Conservation (phyloP, 2,797 vertebrate species). For the Girardinus metallicus region DNA sequence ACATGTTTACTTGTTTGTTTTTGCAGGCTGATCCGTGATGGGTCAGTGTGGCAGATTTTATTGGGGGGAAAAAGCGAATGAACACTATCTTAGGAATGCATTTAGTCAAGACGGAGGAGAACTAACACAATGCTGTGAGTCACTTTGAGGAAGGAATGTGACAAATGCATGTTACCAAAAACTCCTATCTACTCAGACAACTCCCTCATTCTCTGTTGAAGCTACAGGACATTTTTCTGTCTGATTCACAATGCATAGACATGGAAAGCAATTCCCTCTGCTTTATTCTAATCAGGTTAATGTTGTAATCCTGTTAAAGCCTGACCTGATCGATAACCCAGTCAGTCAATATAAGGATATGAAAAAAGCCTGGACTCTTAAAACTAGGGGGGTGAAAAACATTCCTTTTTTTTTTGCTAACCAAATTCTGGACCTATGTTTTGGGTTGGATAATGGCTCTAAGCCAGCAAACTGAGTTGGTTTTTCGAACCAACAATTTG, state of each 20-base stretch:
- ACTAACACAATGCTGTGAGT: conserved; percentile 54
- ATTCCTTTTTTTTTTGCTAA: not conserved
- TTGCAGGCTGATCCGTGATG: not conserved
- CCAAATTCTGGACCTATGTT: not conserved
- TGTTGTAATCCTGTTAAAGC: conserved; percentile 78
- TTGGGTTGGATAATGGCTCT: not conserved
- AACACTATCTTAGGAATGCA: not conserved
- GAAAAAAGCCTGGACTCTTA: conserved; percentile 53
- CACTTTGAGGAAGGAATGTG: conserved; percentile 69
- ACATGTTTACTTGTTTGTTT: conserved; percentile 30
- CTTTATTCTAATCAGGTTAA: conserved; percentile 77
- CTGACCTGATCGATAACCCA: conserved; percentile 68
- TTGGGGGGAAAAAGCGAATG: conserved; percentile 6
- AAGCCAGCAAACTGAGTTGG: not conserved
- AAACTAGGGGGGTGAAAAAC: not conserved
- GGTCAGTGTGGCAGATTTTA: not conserved
- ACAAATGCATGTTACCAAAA: conserved; percentile 51
- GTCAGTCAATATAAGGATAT: conserved; percentile 73
- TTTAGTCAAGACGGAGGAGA: conserved; percentile 34
- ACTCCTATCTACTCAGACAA: conserved; percentile 41
- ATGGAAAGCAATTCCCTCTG: conserved; percentile 58
- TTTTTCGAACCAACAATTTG: not conserved
- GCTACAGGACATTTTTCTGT: conserved; percentile 6
- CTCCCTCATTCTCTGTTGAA: conserved; percentile 14
- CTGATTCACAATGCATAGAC: conserved; percentile 33